A percentile compares a stretch with the other conserved stretches of the same genome.
Evolutionary conservation across 2,113 vertebrate species (phyloP).

Genomic region (Heterocephalus glaber): DNA sequence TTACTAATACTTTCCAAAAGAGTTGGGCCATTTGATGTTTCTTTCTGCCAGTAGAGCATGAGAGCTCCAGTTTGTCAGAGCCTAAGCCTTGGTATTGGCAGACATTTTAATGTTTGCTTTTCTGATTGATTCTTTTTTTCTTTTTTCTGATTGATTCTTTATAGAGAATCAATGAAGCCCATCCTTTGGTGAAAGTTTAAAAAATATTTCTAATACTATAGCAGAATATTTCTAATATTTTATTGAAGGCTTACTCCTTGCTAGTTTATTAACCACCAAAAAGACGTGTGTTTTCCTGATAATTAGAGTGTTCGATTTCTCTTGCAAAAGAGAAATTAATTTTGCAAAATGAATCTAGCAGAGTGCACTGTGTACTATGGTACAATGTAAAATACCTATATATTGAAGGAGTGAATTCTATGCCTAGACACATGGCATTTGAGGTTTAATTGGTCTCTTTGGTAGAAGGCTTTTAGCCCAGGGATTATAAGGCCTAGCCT

Average conservation of each 20-base stretch:
- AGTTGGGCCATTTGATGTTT: neutral
- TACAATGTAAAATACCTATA: neutral
- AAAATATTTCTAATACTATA: conserved; percentile 36
- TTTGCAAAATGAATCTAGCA: conserved; percentile 12
- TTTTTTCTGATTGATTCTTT: neutral
- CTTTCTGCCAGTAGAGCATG: neutral
- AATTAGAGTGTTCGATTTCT: neutral
- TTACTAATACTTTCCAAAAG: conserved; percentile 42
- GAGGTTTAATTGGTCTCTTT: neutral
- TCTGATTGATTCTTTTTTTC: neutral
- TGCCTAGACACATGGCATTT: neutral
- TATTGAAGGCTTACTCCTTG: conserved; percentile 40
- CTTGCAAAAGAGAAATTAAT: conserved; percentile 46
- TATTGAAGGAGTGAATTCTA: neutral
- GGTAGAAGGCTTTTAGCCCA: neutral
- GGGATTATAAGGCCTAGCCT: neutral
- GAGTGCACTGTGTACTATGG: neutral
- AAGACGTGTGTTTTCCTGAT: conserved; percentile 35
- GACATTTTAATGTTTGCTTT: neutral
- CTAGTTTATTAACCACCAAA: conserved; percentile 39
- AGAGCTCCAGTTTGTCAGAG: neutral
- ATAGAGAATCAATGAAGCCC: conserved; percentile 32
- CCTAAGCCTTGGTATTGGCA: neutral
- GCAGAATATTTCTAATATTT: conserved; percentile 14
- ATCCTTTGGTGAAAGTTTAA: conserved; percentile 15